Evolutionary conservation across 2,797 vertebrate species (phyloP).

Genomic region (Onychomys torridus): DNA sequence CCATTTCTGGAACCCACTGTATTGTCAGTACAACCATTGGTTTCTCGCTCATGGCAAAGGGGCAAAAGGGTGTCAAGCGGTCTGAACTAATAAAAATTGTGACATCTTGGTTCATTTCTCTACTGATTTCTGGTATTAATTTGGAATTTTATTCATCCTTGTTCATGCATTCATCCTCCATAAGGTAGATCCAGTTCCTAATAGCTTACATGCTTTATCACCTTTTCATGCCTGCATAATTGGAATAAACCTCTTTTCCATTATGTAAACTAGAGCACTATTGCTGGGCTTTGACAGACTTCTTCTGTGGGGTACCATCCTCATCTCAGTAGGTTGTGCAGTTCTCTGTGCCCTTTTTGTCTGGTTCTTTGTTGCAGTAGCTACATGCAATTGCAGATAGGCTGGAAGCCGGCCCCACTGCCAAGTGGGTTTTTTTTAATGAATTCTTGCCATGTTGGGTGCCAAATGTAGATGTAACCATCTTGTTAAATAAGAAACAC

Average conservation of each 20-base stretch:
- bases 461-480: too few relatives aligned
- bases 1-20: conserved; percentile 98
- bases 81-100: conserved; percentile 95
- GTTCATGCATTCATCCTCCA: conserved; percentile 93
- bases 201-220: conserved; percentile 94
- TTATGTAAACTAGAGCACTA: conserved; percentile 96
- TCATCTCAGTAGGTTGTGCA: conserved; percentile 93
- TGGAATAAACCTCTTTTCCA: conserved; percentile 97
- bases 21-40: conserved; percentile 98
- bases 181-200: conserved; percentile 95
- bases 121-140: conserved; percentile 96
- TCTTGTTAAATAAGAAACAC: too few relatives aligned
- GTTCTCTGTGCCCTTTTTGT: conserved; percentile 92
- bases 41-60: conserved; percentile 95
- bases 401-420: too few relatives aligned
- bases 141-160: conserved; percentile 94
- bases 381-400: too few relatives aligned
- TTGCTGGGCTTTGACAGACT: conserved; percentile 96
- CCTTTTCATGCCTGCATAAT: conserved; percentile 96
- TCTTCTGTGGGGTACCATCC: conserved; percentile 95
- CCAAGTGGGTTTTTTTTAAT: too few relatives aligned
- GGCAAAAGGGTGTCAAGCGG: conserved; percentile 95
- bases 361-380: too few relatives aligned
- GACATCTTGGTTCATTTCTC: conserved; percentile 97
- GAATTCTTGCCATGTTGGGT: too few relatives aligned